phyloP scores from a whole-genome alignment of 2,888 invertebrate genomes.

The Eupithecia pulchellata region DNA sequence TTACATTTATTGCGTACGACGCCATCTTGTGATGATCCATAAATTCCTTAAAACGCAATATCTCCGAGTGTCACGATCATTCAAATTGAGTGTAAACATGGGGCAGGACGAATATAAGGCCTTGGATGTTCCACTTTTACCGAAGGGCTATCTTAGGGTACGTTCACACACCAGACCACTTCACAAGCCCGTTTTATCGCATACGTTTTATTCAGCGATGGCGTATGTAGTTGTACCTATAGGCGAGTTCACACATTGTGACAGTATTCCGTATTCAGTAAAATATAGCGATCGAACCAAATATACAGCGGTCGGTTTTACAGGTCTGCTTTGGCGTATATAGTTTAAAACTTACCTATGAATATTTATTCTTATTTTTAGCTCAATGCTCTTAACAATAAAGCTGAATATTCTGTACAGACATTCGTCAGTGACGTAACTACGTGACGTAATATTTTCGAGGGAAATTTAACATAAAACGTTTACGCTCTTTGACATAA shows the following conservation, averaged over 20 bases:
- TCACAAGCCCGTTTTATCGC: too few relatives aligned
- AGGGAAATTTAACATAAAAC: slow-evolving; percentile 32
- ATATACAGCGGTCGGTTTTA: too few relatives aligned
- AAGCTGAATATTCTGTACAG: slow-evolving; percentile 1
- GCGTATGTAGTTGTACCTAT: too few relatives aligned
- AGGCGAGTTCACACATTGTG: too few relatives aligned
- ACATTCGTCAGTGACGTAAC: slow-evolving; percentile 10
- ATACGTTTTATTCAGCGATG: too few relatives aligned
- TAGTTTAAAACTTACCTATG: not conserved
- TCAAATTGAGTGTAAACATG: slow-evolving; percentile 40
- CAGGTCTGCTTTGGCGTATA: too few relatives aligned
- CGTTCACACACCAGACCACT: too few relatives aligned
- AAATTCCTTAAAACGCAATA: slow-evolving; percentile 38
- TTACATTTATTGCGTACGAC: slow-evolving; percentile 41
- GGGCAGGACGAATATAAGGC: slow-evolving; percentile 1
- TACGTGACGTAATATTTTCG: slow-evolving; percentile 7
- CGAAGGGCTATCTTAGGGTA: not conserved
- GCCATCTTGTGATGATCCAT: slow-evolving; percentile 35
- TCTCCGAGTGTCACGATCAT: slow-evolving; percentile 35
- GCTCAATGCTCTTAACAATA: not conserved
- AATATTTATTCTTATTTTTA: not conserved
- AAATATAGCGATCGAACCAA: too few relatives aligned
- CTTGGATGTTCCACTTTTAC: not conserved
- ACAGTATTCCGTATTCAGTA: too few relatives aligned
- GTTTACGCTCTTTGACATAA: slow-evolving; percentile 30